Base-by-base conservation (phyloP, 2,888 invertebrate genomes). In the Hypercompe scribonia region DNA sequence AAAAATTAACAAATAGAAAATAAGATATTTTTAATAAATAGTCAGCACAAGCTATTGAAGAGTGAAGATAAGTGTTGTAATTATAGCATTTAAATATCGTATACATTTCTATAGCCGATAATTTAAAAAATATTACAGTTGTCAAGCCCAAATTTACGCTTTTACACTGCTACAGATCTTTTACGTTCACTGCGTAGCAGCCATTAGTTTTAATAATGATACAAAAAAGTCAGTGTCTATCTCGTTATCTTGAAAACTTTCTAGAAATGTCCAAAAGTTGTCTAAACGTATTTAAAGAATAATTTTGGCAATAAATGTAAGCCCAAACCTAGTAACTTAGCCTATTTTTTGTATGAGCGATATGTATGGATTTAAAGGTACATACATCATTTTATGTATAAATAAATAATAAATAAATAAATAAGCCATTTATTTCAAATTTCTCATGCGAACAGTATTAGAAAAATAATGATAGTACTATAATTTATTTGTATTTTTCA, bases 241-340 rank as follows among this genome's bases (percentile, higher is more conserved):
- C n/a, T 66, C 31, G 1, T 66, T 31, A 31, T 21, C 39, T 66
- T 36, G 42, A 61, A 28, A 61, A 61, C 31, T 42, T 46, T 46
- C 31, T 66, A 42, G 42, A 18, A 54, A 31, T 65, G 46, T 58
- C n/a, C 2, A 58, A 58, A 58, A 15, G 31, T 61, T 61, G 7
- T 18, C 4, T 18, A 61, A 61, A 3, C 13, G 31, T 24, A 13
- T 71, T 54, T 65, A n/a, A 70, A 46, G 36, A 24, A 10, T 61
- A 58, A 42, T 69, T 61, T 61, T 39, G 61, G 58, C 68, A 36
- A 42, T 69, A 42, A 39, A 58, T 7, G 13, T 31, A 46, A 66
- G 42, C 21, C 66, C 31, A 66, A 31, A 66, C 36, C n/a, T n/a
- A 8, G 1, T 11, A 54, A 36, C n/a, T 68, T 54, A 34, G 7